Percentiles rank a stretch among this genome's conserved stretches.
Conservation (phyloP, 2,888 invertebrate genomes). For the Caenorhabditis sp. region DNA sequence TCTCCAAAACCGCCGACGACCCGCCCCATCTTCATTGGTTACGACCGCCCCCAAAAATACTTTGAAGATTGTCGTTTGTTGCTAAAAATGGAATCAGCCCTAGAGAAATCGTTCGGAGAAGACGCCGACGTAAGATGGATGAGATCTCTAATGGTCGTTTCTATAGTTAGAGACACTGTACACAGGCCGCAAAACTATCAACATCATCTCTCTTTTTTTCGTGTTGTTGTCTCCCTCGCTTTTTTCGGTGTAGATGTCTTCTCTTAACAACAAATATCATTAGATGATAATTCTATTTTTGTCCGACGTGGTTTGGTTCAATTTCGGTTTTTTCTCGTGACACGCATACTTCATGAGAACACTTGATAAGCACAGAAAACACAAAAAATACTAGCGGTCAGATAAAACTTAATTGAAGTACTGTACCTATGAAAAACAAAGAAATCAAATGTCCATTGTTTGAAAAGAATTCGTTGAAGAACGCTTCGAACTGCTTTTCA, state of each 20-base stretch:
- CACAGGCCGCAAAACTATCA: not conserved
- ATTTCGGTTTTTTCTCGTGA: not conserved
- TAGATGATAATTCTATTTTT: not conserved
- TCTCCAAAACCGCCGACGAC: constrained; percentile 22
- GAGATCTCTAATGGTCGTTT: constrained; percentile 39
- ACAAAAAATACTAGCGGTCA: not conserved
- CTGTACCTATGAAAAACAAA: not conserved
- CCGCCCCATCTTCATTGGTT: constrained; percentile 16
- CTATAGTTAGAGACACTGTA: constrained; percentile 29
- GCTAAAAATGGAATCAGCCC: constrained; percentile 10
- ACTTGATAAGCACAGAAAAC: not conserved
- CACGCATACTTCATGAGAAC: not conserved
- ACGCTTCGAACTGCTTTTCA: not conserved
- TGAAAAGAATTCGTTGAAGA: not conserved
- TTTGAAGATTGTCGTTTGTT: constrained; percentile 17
- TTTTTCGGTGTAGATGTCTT: not conserved
- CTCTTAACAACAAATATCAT: not conserved
- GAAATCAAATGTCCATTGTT: constrained; percentile 1
- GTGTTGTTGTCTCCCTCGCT: not conserved
- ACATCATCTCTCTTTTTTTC: not conserved
- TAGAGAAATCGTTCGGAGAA: constrained; percentile 17
- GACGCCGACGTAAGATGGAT: constrained; percentile 30
- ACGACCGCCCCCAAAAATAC: constrained; percentile 26
- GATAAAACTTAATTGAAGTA: not conserved
- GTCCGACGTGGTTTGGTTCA: not conserved